phyloP scores from a whole-genome alignment of 2,797 vertebrate species.

The Enteromius argenteus region DNA sequence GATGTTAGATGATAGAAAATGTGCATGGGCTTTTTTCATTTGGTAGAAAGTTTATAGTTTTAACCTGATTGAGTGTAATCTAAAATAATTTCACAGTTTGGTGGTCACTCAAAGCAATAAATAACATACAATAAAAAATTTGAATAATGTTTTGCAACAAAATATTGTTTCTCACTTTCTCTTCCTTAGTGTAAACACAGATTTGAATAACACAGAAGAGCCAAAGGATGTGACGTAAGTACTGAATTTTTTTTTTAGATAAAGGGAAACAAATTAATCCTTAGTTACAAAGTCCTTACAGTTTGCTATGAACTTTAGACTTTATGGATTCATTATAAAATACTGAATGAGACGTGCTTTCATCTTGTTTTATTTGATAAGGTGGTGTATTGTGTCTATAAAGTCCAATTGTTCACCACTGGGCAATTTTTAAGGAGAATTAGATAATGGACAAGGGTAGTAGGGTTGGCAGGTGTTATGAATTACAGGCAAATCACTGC shows the following conservation, averaged over 20 bases:
- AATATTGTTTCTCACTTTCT: not conserved
- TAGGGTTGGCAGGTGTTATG: not conserved
- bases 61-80: not conserved
- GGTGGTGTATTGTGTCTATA: not conserved
- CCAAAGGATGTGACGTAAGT: constrained; percentile 53
- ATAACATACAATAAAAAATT: not conserved
- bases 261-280: not conserved
- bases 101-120: not conserved
- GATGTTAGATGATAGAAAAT: not conserved
- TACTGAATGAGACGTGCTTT: not conserved
- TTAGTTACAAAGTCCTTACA: constrained; percentile 1
- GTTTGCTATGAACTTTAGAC: not conserved
- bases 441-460: not conserved
- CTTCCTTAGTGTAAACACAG: constrained; percentile 22
- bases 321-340: constrained; percentile 11
- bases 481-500: not conserved
- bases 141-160: not conserved
- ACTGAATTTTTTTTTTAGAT: not conserved
- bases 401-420: not conserved
- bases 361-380: not conserved
- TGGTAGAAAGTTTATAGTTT: not conserved
- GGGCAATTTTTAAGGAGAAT: not conserved
- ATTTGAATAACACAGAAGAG: not conserved
- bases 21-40: not conserved
- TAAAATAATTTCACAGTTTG: not conserved